These are phyloP conservation scores for Microvelia longipes DNA, from an alignment of 1,140 invertebrate species.

Conservation along the genomic window DNA sequence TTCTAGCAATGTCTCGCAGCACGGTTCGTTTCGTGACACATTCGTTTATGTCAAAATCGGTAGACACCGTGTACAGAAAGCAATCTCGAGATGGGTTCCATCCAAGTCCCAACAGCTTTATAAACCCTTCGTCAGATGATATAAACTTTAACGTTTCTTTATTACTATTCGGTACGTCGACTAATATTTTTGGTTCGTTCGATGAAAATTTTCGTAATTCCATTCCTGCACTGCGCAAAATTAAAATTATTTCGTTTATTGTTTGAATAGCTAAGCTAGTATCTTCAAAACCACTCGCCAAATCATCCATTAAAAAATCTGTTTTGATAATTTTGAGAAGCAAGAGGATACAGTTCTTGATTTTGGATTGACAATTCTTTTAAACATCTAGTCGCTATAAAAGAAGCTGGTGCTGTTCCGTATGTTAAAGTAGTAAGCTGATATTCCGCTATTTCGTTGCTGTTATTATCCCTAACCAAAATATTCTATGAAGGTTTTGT, in stretches of 20 bases:
- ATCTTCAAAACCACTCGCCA: background rate
- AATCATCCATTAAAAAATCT: background rate
- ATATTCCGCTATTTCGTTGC: background rate
- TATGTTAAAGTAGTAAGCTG: background rate
- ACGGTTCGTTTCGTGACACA: background rate
- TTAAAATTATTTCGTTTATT: background rate
- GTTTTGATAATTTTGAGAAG: background rate
- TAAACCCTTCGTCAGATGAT: too few species aligned
- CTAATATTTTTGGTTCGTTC: background rate
- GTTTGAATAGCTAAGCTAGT: background rate
- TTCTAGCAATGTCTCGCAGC: background rate
- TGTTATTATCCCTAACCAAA: background rate
- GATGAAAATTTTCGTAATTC: background rate
- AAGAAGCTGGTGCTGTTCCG: background rate
- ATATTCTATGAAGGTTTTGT: background rate
- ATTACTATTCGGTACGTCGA: background rate
- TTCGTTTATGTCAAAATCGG: background rate
- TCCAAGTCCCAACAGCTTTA: background rate
- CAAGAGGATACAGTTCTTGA: background rate
- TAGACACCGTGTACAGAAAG: background rate
- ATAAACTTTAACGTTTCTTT: background rate
- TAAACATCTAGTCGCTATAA: background rate
- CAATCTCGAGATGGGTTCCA: background rate
- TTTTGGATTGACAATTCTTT: background rate
- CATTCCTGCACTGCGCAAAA: background rate